Conservation (phyloP, 1,140 invertebrate genomes). For the Euwallacea similis region DNA sequence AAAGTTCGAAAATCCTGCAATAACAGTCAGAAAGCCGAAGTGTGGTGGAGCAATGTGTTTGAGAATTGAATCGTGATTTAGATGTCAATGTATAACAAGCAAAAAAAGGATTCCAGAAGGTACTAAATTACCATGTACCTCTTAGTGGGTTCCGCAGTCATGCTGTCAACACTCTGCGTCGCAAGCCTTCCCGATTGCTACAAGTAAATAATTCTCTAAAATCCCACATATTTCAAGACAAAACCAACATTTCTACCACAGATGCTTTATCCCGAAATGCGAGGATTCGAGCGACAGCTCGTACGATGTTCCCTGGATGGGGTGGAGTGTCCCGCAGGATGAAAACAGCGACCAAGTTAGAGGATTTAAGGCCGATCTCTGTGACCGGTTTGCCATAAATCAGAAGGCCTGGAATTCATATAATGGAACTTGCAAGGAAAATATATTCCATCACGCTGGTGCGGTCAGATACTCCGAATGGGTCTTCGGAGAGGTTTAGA, state of each 20-base stretch:
- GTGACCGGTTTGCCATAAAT: constrained; percentile 44
- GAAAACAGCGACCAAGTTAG: constrained; percentile 31
- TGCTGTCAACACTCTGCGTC: constrained; percentile 49
- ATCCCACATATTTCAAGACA: no score
- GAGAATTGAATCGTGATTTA: no score
- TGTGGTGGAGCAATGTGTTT: no score
- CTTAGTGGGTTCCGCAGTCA: constrained; percentile 61
- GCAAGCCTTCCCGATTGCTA: no score
- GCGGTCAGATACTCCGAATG: constrained; percentile 54
- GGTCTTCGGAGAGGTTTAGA: constrained; percentile 57
- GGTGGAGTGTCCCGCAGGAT: constrained; percentile 53
- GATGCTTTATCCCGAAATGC: constrained; percentile 58
- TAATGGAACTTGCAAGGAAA: constrained; percentile 47
- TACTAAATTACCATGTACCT: constrained; percentile 61
- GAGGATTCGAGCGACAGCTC: constrained; percentile 50
- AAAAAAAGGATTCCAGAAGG: constrained; percentile 5
- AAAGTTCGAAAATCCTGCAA: no score
- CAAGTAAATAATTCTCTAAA: no score
- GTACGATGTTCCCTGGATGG: constrained; percentile 55
- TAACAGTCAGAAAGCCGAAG: no score
- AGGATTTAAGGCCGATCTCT: constrained; percentile 43
- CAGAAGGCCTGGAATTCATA: constrained; percentile 26
- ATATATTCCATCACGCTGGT: constrained; percentile 47
- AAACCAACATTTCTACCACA: background rate
- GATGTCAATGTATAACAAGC: no score